Evolutionary conservation across 2,113 vertebrate genomes (phyloP), one percentile per base, ranked within the genome.

Genomic region (Nesogale talazaci): DNA sequence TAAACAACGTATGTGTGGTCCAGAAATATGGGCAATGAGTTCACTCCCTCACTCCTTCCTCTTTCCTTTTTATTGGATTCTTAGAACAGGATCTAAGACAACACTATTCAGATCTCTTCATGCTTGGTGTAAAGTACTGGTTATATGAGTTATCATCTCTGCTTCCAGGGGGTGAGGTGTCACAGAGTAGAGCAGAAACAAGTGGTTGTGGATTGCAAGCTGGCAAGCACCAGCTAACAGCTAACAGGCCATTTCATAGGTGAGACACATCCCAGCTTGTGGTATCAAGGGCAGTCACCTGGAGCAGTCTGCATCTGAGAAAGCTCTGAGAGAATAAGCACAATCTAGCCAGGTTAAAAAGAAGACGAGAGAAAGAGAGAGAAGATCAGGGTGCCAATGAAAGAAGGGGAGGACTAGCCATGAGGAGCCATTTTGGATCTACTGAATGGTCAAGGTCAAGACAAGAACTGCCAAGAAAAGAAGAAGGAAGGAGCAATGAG

Each of bases 381-480:
- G 52, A 77, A 46, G 38, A 59, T 46, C 16, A 12, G 46, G 46
- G 46, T 11, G 56, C 14, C 40, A 2, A 67, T n/a, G 27, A 17
- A 56, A 69, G 69, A 16, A 56, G 61, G 12, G 31, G 57, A 38
- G 57, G 6, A 1, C 0, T 6, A 29, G 6, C 20, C 57, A 90
- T 29, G 69, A 5, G 25, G 42, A 83, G 14, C 40, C 46, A 65
- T 38, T 36, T 42, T 52, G 27, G 19, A 76, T 57, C 57, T 88
- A 36, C 65, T n/a, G 22, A 86, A 10, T 9, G 34, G 46, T 69
- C 3, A 78, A 59, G 77, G 23, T 57, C 78, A 46, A 78, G 40
- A 82, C 83, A 17, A 59, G 57, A 91, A 34, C 61, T 84, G n/a
- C n/a, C 77, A 81, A 82, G 74, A 85, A 67, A 67, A 34, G 29